Evolutionary conservation across 2,113 vertebrate genomes (phyloP), one percentile per base, ranked within the genome.

Genomic region (Blennius ocellaris): DNA sequence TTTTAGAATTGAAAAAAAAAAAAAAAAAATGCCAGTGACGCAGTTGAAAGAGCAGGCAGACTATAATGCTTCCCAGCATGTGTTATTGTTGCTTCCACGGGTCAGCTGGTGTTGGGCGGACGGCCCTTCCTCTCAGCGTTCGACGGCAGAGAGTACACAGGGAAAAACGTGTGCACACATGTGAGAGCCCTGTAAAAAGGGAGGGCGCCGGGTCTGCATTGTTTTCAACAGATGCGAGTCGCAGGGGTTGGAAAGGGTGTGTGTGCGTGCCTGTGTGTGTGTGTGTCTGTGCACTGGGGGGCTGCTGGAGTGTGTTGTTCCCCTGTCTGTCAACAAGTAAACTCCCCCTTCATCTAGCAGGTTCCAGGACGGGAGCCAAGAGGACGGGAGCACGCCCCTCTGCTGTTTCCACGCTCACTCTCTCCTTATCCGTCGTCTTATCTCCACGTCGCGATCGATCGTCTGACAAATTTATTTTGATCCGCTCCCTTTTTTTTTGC

Each of bases 111-210:
- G 59, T 14, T 41, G 62, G 53, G 44, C 11, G 59, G 57, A 39
- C n/a, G 6, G 12, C 56, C 40, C 74, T 83, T 83, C 80, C 81
- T 87, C 64, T 59, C 58, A 7, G 48, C 63, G 76, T 61, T 50
- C 5, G 45, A 38, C 68, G 50, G 56, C 49, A 61, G 52, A 70
- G 55, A 79, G 80, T 83, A 81, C 67, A 86, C 74, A 73, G 82
- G 80, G 89, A 91, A 91, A 91, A 92, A 86, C 79, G 84, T 91
- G 88, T 83, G 60, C 54, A 59, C 69, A 85, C 91, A 92, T 82
- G 92, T 90, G 92, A 90, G 86, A 2, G 17, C 15, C 83, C 14
- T 59, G 69, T 71, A 73, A 30, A 30, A 16, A 73, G 53, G 67
- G 92, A 76, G 90, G 88, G 88, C 51, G 37, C 12, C 38, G 81